Base-by-base conservation (phyloP, 2,797 vertebrate genomes). In the Smutsia gigantea region DNA sequence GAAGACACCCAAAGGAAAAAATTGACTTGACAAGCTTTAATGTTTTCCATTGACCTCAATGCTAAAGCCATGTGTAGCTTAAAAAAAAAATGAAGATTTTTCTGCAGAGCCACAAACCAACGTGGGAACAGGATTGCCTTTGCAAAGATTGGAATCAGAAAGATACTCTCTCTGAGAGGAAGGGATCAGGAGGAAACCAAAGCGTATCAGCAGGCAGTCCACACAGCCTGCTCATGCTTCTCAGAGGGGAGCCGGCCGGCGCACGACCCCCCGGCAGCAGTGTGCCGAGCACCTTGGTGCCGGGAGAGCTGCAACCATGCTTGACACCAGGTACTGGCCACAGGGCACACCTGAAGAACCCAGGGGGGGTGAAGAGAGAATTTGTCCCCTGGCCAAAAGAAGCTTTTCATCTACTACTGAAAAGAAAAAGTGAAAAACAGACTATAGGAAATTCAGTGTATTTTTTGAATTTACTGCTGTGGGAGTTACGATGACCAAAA, bases 311-410 rank as follows among this genome's bases (percentile, higher is more conserved):
- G 19, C 10, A 9, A 19, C 88, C 37, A 51, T 5, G 6, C 51
- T 21, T 37, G 25, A 13, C 1, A 8, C 9, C 13, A 2, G 21
- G 23, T 19, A 12, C 31, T 0, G 71, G n/a, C n/a, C 4, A 12
- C 0, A 14, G 3, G 49, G 23, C 34, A 27, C 0, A 1, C 4
- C 63, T 14, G 17, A 0, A 42, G 59, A 27, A 21, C 7, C 34
- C 34, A 88, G n/a, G 5, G 29, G 29, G 13, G 21, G 0, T 2
- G 31, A 63, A 63, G 53, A 8, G 1, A 27, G 31, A 8, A 49
- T 77, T 37, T 49, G 4, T 37, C 46, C 61, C 31, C 51, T 7
- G 23, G 34, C 59, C 13, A 11, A n/a, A 75, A 1, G 12, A 68
- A 37, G 59, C 39, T 53, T 79, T 77, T 4, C 11, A 31, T 31